Base-by-base conservation (phyloP, 2,888 invertebrate genomes). In the Microplitis manilae region DNA sequence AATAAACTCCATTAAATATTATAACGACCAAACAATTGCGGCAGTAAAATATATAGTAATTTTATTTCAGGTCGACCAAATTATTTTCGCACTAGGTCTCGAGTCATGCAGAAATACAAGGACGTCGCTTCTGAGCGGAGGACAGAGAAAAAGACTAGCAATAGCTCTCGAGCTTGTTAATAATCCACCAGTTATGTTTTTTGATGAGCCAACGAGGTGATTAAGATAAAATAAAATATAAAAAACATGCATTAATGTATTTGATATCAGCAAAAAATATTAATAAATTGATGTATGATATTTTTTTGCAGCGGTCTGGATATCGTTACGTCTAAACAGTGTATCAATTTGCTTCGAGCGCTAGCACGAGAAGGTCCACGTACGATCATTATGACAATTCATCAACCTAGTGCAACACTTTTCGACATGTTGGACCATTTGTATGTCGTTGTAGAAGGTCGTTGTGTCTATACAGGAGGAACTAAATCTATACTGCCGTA, bases 201-300 rank as follows among this genome's bases (percentile, higher is more conserved):
- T 98, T 82, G 98, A 98, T 89, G 98, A 98, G 91, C 98, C 98
- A 38, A 98, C 97, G 50, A 97, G 96, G 97, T 97, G 91, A 78
- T 74, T 5, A 30, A 38, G 50, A 50, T 50, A 5, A 50, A 50
- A 13, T 50, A 4, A 50, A 9, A 5, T 50, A 9, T 4, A 50
- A 1, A 50, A 50, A 9, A 50, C 8, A 50, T 50, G 50, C 8
- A 50, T 50, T 50, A 50, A 4, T 13, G 8, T 50, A 50, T 13
- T 50, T 50, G 13, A 2, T 50, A 13, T 8, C 50, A 5, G 50
- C 9, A 50, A 50, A 13, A 50, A 50, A 50, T 50, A 50, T 13
- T 50, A 50, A 41, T 41, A 8, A 41, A 50, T 30, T 2, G 9
- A 59, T 69, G 40, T 39, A 5, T 76, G 77, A 67, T 79, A 83